Evolutionary conservation across 1,140 invertebrate genomes (phyloP).

Genomic region (Venturia canescens): DNA sequence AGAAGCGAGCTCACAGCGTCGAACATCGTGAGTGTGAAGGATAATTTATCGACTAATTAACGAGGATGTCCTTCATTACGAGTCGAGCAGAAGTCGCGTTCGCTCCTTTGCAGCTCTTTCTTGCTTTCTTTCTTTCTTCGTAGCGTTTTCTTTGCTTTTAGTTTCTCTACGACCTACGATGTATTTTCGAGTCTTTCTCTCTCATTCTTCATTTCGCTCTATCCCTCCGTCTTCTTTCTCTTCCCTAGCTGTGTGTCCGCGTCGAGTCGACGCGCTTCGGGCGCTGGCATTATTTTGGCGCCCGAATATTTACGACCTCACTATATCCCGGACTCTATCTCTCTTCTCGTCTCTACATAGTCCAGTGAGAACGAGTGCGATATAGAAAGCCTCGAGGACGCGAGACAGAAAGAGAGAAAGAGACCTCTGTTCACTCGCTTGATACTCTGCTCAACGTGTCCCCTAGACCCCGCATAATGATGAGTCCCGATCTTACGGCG

Average conservation of each 20-base stretch:
- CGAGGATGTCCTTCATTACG: constrained; percentile 77
- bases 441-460: constrained; percentile 39
- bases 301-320: constrained; percentile 74
- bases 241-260: constrained; percentile 36
- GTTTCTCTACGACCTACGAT: constrained; percentile 22
- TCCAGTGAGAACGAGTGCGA: constrained; percentile 44
- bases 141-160: constrained; percentile 9
- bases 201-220: constrained; percentile 2
- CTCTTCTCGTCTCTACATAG: background rate
- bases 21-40: constrained; percentile 70
- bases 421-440: background rate
- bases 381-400: background rate
- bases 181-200: constrained; percentile 19
- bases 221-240: constrained; percentile 1
- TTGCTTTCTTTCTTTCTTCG: constrained; percentile 28
- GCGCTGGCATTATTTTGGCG: constrained; percentile 70
- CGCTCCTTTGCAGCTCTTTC: constrained; percentile 51
- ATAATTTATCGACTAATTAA: constrained; percentile 78
- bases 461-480: constrained; percentile 68
- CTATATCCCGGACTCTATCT: constrained; percentile 47
- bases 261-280: constrained; percentile 56
- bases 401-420: constrained; percentile 30
- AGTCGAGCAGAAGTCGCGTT: constrained; percentile 66
- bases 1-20: constrained; percentile 52
- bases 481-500: constrained; percentile 68